A percentile compares a stretch with the other conserved stretches of the same genome.
These are phyloP conservation scores for Sinosuthora webbiana DNA, from an alignment of 2,113 vertebrate species.

Conservation along the genomic window DNA sequence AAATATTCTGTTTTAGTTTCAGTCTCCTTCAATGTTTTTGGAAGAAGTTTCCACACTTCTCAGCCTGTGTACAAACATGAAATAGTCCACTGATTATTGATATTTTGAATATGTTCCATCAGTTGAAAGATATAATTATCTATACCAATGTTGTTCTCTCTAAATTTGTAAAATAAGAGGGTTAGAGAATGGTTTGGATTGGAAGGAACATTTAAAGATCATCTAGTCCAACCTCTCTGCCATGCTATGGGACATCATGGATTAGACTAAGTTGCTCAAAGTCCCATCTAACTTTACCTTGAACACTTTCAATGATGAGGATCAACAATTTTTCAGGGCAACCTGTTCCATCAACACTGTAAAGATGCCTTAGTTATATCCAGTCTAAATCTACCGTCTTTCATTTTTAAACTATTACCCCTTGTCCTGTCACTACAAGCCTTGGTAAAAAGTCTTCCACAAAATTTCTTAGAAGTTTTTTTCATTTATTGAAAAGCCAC, in stretches of 20 bases:
- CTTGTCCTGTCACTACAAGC: background rate
- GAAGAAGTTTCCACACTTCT: background rate
- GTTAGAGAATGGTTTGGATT: background rate
- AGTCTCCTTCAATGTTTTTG: background rate
- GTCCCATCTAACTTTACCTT: background rate
- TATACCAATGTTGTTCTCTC: background rate
- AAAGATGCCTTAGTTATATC: background rate
- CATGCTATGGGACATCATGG: background rate
- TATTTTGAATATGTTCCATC: background rate
- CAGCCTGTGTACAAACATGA: background rate
- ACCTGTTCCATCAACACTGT: background rate
- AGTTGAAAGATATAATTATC: background rate
- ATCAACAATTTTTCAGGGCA: background rate
- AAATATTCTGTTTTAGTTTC: background rate
- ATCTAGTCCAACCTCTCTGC: background rate
- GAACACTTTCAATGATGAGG: background rate
- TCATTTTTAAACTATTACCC: background rate
- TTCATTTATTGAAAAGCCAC: background rate
- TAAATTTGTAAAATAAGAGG: background rate
- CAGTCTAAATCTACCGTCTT: background rate
- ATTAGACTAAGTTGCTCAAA: background rate
- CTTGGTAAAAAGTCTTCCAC: background rate
- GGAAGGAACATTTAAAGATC: background rate
- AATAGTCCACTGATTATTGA: background rate
- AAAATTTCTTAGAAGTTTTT: background rate